Evolutionary conservation across 2,113 vertebrate genomes (phyloP).

Genomic region (Halichoeres trimaculatus): DNA sequence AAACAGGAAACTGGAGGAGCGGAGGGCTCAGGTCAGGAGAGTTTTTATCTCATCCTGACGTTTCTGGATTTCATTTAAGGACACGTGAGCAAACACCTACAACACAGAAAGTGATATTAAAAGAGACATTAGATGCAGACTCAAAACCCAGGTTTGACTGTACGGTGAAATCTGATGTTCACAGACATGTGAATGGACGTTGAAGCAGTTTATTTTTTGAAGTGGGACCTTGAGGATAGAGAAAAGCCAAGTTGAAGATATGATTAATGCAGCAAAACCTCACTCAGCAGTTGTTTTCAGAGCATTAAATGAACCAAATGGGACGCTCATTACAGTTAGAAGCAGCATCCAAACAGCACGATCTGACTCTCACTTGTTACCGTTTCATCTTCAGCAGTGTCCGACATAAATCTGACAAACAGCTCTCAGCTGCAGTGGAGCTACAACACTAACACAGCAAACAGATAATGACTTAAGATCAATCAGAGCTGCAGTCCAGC

Average conservation of each 20-base stretch:
- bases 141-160: too few species aligned
- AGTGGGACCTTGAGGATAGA: too few species aligned
- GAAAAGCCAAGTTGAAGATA: too few species aligned
- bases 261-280: too few species aligned
- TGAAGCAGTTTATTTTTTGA: too few species aligned
- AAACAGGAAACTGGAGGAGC: slow-evolving; percentile 1
- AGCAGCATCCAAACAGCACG: background rate
- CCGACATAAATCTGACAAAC: slow-evolving; percentile 32
- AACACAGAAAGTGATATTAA: background rate
- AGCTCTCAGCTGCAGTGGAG: background rate
- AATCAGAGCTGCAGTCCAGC: slow-evolving; percentile 19
- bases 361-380: slow-evolving; percentile 20
- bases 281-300: too few species aligned
- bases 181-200: too few species aligned
- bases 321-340: background rate
- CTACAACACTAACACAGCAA: slow-evolving; percentile 37
- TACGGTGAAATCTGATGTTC: too few species aligned
- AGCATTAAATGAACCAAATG: background rate
- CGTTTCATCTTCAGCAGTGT: slow-evolving; percentile 11
- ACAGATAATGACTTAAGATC: slow-evolving; percentile 29
- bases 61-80: background rate
- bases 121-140: background rate
- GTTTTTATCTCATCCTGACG: background rate
- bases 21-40: slow-evolving; percentile 22
- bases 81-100: background rate